A percentile compares a stretch with the other conserved stretches of the same genome.
Evolutionary conservation across 2,113 vertebrate species (phyloP).

Genomic region (Ariopsis seemanni): DNA sequence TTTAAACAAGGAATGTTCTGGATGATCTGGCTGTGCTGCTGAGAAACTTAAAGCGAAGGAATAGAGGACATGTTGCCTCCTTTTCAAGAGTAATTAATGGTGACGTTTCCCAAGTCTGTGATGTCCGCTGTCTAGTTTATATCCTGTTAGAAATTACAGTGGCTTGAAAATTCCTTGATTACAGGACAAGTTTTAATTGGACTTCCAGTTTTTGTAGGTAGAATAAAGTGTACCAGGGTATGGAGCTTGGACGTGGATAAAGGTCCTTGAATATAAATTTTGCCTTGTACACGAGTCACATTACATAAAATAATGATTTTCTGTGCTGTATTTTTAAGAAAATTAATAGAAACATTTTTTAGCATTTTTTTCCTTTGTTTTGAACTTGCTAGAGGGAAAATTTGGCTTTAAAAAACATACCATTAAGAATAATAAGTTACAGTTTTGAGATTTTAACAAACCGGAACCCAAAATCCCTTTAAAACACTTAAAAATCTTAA

Average conservation of each 20-base stretch:
- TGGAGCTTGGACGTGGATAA: background rate
- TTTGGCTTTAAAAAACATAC: too few species aligned
- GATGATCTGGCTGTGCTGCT: background rate
- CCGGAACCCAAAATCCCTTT: too few species aligned
- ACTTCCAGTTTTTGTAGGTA: background rate
- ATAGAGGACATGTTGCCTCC: background rate
- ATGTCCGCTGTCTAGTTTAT: background rate
- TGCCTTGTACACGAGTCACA: background rate
- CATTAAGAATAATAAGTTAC: too few species aligned
- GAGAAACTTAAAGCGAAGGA: background rate
- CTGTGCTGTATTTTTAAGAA: background rate
- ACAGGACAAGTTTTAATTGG: conserved; percentile 11
- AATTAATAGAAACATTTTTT: background rate
- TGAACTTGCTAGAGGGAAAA: background rate
- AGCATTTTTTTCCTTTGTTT: background rate
- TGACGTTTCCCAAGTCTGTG: background rate
- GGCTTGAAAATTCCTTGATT: conserved; percentile 15
- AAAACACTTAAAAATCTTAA: too few species aligned
- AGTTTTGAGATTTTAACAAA: background rate
- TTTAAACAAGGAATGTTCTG: conserved; percentile 16
- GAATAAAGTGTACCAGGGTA: background rate
- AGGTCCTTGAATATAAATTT: background rate
- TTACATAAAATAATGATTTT: background rate
- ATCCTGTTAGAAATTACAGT: conserved; percentile 21
- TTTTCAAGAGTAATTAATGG: conserved; percentile 5